Conservation (phyloP, 2,797 vertebrate genomes). For the Artibeus lituratus region DNA sequence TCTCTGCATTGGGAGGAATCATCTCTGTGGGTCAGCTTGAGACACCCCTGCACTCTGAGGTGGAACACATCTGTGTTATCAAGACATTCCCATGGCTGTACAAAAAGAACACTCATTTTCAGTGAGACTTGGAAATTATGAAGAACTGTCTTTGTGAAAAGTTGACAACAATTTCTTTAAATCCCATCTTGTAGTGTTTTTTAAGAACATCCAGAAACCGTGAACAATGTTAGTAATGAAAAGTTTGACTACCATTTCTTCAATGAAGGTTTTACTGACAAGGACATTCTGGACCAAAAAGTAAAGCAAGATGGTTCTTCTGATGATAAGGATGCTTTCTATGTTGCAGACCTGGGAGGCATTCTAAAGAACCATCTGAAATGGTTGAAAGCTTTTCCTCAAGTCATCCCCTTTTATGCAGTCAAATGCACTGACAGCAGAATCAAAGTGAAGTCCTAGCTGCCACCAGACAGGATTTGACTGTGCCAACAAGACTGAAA, state of each 20-base stretch:
- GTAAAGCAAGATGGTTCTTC: slow-evolving; percentile 86
- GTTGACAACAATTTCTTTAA: slow-evolving; percentile 71
- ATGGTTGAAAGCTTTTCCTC: slow-evolving; percentile 92
- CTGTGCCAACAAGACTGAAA: slow-evolving; percentile 98
- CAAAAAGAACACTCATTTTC: slow-evolving; percentile 84
- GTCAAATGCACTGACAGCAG: slow-evolving; percentile 96
- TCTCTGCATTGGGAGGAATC: neutral
- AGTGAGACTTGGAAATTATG: slow-evolving; percentile 86
- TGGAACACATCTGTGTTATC: neutral
- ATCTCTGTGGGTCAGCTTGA: slow-evolving; percentile 9
- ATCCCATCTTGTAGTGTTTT: slow-evolving; percentile 84
- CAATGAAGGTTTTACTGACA: slow-evolving; percentile 95
- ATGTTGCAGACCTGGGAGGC: slow-evolving; percentile 95
- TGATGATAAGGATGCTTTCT: slow-evolving; percentile 98
- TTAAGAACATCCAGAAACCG: slow-evolving; percentile 77
- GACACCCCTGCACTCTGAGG: neutral
- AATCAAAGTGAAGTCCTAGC: slow-evolving; percentile 90
- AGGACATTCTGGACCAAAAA: slow-evolving; percentile 95
- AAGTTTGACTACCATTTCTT: slow-evolving; percentile 92
- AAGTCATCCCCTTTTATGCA: slow-evolving; percentile 93
- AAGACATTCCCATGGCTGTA: slow-evolving; percentile 83
- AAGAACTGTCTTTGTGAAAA: slow-evolving; percentile 83
- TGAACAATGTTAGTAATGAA: slow-evolving; percentile 83
- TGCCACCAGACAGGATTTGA: slow-evolving; percentile 92
- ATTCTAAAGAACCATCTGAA: slow-evolving; percentile 94